Conservation (phyloP, 2,113 vertebrate genomes). For the Perca fluviatilis region DNA sequence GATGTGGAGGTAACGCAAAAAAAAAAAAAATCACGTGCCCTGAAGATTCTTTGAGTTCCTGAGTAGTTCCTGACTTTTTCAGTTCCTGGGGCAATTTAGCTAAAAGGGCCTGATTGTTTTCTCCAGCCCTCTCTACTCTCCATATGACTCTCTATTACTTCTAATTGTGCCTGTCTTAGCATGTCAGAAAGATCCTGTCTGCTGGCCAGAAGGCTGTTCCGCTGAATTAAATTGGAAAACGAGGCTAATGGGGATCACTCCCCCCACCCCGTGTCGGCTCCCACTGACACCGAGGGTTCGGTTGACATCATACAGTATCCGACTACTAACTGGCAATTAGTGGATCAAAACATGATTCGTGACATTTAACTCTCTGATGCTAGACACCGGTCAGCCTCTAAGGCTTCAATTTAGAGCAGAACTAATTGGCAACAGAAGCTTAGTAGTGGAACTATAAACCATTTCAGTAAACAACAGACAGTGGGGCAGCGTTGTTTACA, state of each 20-base stretch:
- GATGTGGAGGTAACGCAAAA: background rate
- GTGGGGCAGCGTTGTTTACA: conserved; percentile 7
- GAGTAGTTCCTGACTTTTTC: background rate
- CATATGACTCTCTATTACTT: conserved; percentile 3
- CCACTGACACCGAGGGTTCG: background rate
- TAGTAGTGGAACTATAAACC: conserved; percentile 10
- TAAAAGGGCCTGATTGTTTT: conserved; percentile 37
- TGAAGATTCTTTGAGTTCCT: conserved; percentile 5
- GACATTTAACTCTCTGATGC: conserved; percentile 28
- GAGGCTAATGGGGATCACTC: conserved; percentile 13
- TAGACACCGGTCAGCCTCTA: background rate
- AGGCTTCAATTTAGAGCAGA: conserved; percentile 21
- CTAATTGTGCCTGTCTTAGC: conserved; percentile 15
- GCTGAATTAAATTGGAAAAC: conserved; percentile 4
- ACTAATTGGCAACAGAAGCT: conserved; percentile 30
- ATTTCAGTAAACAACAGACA: conserved; percentile 13
- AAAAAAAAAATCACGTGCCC: background rate
- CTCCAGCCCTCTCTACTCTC: conserved; percentile 4
- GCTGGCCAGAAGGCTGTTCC: conserved; percentile 35
- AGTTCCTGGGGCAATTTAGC: conserved; percentile 8
- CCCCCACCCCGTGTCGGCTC: background rate
- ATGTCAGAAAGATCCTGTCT: conserved; percentile 4
- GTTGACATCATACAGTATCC: conserved; percentile 10
- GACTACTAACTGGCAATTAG: background rate
- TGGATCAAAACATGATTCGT: conserved; percentile 13